Conservation (phyloP, 2,113 vertebrate genomes). For the Malurus alboscapulatus region DNA sequence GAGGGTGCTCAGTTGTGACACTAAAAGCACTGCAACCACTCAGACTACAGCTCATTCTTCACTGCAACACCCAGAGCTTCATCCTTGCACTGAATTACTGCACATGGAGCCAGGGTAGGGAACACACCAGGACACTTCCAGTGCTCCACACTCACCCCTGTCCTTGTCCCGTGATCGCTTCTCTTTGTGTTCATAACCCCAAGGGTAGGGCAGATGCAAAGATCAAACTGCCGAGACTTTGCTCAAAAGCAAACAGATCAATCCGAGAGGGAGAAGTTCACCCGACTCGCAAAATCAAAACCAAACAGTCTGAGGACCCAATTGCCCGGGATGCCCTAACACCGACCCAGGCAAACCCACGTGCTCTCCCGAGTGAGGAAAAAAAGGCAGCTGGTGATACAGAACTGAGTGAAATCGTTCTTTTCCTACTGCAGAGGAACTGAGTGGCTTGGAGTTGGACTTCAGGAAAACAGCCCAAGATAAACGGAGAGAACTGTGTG, state of each 20-base stretch:
- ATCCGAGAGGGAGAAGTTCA: constrained; percentile 42
- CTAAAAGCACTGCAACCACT: not conserved
- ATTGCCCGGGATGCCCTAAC: not conserved
- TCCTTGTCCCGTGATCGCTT: not conserved
- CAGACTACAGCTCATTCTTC: not conserved
- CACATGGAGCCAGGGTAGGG: not conserved
- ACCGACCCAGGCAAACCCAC: not conserved
- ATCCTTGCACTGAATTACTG: not conserved
- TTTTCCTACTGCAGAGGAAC: not conserved
- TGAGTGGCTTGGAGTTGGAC: not conserved
- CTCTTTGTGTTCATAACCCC: constrained; percentile 18
- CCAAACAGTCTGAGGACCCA: not conserved
- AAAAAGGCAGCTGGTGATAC: not conserved
- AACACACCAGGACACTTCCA: not conserved
- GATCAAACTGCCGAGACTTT: not conserved
- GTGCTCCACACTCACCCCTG: not conserved
- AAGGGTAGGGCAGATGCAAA: not conserved
- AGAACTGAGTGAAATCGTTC: not conserved
- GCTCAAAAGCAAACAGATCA: constrained; percentile 49
- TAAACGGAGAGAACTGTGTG: not conserved
- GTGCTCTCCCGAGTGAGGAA: accelerated
- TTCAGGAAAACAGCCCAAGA: not conserved
- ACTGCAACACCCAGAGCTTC: not conserved
- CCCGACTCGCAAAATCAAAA: not conserved
- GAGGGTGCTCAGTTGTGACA: not conserved